Evolutionary conservation across 2,888 invertebrate genomes (phyloP), one percentile per base, ranked within the genome.

Genomic region (Eustalomyia histrio): DNA sequence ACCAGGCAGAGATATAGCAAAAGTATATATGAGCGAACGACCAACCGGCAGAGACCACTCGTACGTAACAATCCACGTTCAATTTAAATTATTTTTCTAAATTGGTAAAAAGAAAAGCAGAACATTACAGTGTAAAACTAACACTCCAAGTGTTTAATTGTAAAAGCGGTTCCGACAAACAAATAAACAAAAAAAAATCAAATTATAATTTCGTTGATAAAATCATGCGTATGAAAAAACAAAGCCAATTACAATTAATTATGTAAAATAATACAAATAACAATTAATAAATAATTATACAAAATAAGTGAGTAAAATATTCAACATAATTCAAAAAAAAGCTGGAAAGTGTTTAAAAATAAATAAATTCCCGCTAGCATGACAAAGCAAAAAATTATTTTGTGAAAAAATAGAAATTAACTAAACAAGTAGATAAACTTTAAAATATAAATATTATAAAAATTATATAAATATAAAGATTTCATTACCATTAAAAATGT

Each of bases 131-230:
- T 60, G 47, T 43, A 0, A 47, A 67, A 29, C 64, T 78, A 61
- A 67, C 53, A 72, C 65, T 60, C 33, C 53, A 60, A 72, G 71
- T 72, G 65, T 61, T 67, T 50, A 53, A 72, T 72, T 72, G 72
- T 72, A 72, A 50, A 55, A 60, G 17, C 72, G 78, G 61, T 72
- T 72, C 35, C 10, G n/a, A 47, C 14, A 47, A 14, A 47, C n/a
- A 47, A n/a, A 35, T 35, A 10, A 35, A 35, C 8, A 35, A 35
- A 10, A 39, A n/a, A 2, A 47, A n/a, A n/a, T 29, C 5, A 47
- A 47, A 7, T 47, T n/a, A n/a, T 47, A 14, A n/a, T 47, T 33
- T 16, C 21, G 35, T 24, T 43, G n/a, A 16, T 6, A 16, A 65
- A 75, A 67, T 67, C 67, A 60, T 76, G 57, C 69, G 76, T 69